Evolutionary conservation across 2,113 vertebrate genomes (phyloP).

Genomic region (Marcusenius ussheri): DNA sequence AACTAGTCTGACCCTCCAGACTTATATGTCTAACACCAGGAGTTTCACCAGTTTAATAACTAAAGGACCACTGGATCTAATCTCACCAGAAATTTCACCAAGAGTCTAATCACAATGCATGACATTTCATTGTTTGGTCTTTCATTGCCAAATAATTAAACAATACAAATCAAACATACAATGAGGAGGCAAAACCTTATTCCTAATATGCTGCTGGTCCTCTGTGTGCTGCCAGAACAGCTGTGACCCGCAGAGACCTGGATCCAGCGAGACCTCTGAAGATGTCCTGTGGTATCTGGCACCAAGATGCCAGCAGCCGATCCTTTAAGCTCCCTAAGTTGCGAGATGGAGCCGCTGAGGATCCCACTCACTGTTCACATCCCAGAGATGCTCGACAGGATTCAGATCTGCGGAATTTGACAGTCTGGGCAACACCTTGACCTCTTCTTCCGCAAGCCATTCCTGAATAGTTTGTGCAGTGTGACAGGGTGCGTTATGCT

Average conservation of each 20-base stretch:
- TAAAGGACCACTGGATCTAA: background rate
- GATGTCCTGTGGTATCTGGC: background rate
- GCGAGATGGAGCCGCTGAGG: background rate
- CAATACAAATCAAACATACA: background rate
- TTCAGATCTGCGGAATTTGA: background rate
- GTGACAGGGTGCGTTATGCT: background rate
- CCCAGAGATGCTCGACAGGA: background rate
- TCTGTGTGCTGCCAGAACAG: background rate
- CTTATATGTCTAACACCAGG: background rate
- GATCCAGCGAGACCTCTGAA: background rate
- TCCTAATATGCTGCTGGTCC: background rate
- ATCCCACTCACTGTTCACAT: background rate
- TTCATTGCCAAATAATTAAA: background rate
- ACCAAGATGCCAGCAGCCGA: background rate
- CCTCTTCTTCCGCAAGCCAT: background rate
- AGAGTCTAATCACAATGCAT: background rate
- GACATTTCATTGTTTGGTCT: background rate
- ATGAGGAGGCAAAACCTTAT: background rate
- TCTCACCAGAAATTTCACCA: background rate
- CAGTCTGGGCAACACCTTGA: background rate
- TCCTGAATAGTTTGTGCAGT: background rate
- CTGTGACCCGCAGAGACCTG: background rate
- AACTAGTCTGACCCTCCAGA: background rate
- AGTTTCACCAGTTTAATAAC: background rate
- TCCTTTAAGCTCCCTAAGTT: background rate